Evolutionary conservation across 1,140 invertebrate genomes (phyloP).

Genomic region (Zaprionus camerounensis): DNA sequence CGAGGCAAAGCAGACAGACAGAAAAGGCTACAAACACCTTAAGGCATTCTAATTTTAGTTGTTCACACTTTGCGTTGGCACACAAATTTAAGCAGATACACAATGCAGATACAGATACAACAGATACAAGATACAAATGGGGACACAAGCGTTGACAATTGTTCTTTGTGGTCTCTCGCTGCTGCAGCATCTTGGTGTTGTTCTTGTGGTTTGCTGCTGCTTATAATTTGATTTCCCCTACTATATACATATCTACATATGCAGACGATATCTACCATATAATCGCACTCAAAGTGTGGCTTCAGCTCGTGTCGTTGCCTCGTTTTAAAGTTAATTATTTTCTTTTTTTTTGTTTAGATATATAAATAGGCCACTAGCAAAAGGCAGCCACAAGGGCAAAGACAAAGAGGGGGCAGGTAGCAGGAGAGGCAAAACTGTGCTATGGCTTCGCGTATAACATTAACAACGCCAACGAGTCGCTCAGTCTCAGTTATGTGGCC

Average conservation of each 20-base stretch:
- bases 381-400: not conserved
- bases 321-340: conserved; percentile 55
- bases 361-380: conserved; percentile 67
- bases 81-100: conserved; percentile 24
- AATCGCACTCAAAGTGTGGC: conserved; percentile 10
- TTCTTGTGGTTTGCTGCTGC: not conserved
- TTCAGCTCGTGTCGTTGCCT: conserved; percentile 28
- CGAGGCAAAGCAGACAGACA: conserved; percentile 21
- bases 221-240: conserved; percentile 1
- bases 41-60: conserved; percentile 76
- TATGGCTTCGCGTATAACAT: conserved; percentile 59
- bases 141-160: conserved; percentile 54
- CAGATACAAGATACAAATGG: conserved; percentile 39
- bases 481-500: conserved; percentile 70
- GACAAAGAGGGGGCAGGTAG: not conserved
- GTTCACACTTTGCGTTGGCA: conserved; percentile 78
- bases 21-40: conserved; percentile 50
- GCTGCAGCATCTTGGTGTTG: not conserved
- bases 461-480: conserved; percentile 42
- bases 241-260: not conserved
- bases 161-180: not conserved
- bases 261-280: conserved; percentile 6
- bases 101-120: conserved; percentile 30
- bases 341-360: not conserved
- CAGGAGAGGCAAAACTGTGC: not conserved